These are phyloP conservation scores for Garrulus glandarius DNA, from an alignment of 2,797 vertebrate species.

Conservation along the genomic window DNA sequence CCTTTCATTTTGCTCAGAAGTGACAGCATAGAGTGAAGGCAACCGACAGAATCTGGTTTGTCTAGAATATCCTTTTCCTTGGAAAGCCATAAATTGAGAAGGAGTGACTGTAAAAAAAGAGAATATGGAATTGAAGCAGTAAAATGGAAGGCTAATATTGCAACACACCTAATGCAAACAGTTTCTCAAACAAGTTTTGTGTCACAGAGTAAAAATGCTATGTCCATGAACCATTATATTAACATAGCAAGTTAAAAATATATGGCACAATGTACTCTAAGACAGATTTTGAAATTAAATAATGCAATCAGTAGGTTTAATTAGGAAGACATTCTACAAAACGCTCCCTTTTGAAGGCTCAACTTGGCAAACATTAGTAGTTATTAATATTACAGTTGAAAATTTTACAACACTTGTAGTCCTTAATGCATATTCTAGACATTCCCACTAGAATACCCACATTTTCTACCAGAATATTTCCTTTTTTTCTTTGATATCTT, in stretches of 20 bases:
- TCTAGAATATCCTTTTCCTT: conserved; percentile 89
- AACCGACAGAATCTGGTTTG: conserved; percentile 76
- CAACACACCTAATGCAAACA: not conserved
- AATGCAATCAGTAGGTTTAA: not conserved
- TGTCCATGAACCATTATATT: not conserved
- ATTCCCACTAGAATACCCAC: not conserved
- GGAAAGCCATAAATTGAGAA: conserved; percentile 91
- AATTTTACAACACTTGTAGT: not conserved
- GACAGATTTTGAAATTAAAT: not conserved
- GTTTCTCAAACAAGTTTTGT: not conserved
- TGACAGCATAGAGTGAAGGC: conserved; percentile 83
- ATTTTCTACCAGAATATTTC: not conserved
- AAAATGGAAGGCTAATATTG: not conserved
- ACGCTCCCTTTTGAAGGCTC: not conserved
- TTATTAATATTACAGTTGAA: not conserved
- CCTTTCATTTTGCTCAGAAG: conserved; percentile 92
- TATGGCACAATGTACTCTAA: not conserved
- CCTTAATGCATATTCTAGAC: not conserved
- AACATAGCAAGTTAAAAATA: not conserved
- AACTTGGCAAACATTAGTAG: not conserved
- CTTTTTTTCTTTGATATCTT: not conserved
- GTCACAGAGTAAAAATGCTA: not conserved
- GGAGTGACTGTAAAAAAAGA: conserved; percentile 76
- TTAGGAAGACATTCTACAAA: not conserved
- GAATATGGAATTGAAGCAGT: not conserved